Conservation (phyloP, 1,140 invertebrate species). For the Orius laevigatus region DNA sequence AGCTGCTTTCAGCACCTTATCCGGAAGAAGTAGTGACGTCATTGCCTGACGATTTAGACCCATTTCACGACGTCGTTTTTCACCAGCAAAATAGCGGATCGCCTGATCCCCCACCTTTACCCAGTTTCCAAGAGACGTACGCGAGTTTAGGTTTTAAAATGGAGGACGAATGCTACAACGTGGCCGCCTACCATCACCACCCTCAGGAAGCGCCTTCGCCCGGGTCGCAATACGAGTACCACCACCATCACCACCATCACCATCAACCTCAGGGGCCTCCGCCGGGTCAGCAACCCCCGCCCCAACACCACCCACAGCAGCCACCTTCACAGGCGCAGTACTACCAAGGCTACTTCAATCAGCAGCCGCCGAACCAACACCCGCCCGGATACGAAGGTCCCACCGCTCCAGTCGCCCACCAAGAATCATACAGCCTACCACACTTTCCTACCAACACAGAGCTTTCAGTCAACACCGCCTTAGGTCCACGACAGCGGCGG, state of each 20-base stretch:
- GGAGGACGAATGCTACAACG: constrained; percentile 41
- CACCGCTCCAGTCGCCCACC: constrained; percentile 30
- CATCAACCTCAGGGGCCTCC: constrained; percentile 11
- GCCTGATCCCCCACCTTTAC: constrained; percentile 19
- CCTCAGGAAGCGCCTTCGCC: constrained; percentile 1
- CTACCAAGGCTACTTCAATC: constrained; percentile 6
- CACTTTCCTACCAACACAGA: constrained; percentile 22
- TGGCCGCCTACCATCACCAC: constrained; percentile 20
- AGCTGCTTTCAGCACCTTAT: constrained; percentile 41
- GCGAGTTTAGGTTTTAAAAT: constrained; percentile 25
- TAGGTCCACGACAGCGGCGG: constrained; percentile 41
- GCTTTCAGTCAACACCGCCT: constrained; percentile 21
- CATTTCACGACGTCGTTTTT: constrained; percentile 28
- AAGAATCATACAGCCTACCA: constrained; percentile 26
- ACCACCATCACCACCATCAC: constrained; percentile 20
- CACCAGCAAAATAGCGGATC: constrained; percentile 44
- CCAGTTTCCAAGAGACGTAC: constrained; percentile 26
- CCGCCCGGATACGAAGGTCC: constrained; percentile 34
- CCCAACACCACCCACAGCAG: constrained; percentile 19
- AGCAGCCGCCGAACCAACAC: constrained; percentile 23
- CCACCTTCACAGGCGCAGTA: constrained; percentile 17
- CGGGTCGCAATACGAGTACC: constrained; percentile 22
- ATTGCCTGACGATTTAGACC: constrained; percentile 32
- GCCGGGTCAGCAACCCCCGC: constrained; percentile 5
- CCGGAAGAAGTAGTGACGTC: constrained; percentile 31